Conservation (phyloP, 2,113 vertebrate genomes). For the Henicopernis longicauda region DNA sequence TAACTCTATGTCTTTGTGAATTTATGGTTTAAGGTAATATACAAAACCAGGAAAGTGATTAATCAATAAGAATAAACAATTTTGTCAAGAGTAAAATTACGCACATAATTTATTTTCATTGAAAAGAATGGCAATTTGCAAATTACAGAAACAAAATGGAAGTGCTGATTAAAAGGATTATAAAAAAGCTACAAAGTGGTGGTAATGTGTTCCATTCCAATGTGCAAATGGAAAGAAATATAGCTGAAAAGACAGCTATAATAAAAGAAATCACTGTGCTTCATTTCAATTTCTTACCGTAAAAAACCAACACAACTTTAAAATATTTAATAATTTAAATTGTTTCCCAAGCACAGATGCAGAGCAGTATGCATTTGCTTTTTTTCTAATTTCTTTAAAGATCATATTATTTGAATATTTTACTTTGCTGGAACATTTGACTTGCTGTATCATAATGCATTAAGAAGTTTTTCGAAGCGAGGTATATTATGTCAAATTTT, state of each 20-base stretch:
- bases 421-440: not conserved
- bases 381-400: not conserved
- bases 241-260: not conserved
- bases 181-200: not conserved
- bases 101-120: not conserved
- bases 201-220: not conserved
- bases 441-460: not conserved
- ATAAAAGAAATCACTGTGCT: not conserved
- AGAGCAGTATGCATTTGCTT: not conserved
- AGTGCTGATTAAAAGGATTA: constrained; percentile 22
- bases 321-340: not conserved
- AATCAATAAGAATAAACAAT: constrained; percentile 25
- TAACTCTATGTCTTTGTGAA: not conserved
- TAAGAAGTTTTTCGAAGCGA: not conserved
- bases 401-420: not conserved
- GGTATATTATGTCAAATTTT: not conserved
- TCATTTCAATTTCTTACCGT: not conserved
- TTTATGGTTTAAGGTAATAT: constrained; percentile 17
- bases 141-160: constrained; percentile 23
- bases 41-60: not conserved
- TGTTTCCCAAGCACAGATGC: not conserved
- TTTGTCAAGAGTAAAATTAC: not conserved
- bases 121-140: constrained; percentile 7
- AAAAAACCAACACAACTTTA: not conserved
- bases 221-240: constrained; percentile 15